Conservation (phyloP, 2,113 vertebrate genomes). For the Pholis gunnellus region DNA sequence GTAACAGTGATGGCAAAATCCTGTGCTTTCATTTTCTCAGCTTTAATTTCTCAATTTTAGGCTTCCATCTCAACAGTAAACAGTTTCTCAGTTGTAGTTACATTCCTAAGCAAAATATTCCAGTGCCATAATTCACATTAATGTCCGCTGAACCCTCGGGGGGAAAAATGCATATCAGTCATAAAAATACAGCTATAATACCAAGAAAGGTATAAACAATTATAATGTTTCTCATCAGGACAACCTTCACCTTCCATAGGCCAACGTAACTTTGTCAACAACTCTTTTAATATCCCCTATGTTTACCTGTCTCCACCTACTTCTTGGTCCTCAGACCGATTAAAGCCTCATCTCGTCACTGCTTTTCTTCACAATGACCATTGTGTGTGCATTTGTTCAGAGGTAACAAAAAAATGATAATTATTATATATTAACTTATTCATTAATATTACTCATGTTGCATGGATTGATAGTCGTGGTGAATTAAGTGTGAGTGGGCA, state of each 20-base stretch:
- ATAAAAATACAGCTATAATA: conserved; percentile 45
- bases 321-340: neutral
- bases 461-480: conserved; percentile 5
- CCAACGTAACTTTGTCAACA: conserved; percentile 4
- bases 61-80: conserved; percentile 47
- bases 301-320: neutral
- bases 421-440: conserved; percentile 1
- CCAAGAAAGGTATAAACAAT: conserved; percentile 11
- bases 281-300: neutral
- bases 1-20: neutral
- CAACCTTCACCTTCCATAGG: neutral
- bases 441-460: neutral
- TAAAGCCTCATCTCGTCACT: neutral
- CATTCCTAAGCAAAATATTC: conserved; percentile 53
- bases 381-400: conserved; percentile 27
- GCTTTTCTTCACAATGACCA: conserved; percentile 37
- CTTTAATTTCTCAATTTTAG: conserved; percentile 61
- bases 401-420: conserved; percentile 23
- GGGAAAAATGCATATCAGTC: conserved; percentile 17
- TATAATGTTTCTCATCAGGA: neutral
- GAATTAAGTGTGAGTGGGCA: conserved; percentile 6
- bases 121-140: conserved; percentile 69
- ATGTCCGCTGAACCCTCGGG: conserved; percentile 17
- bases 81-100: conserved; percentile 41
- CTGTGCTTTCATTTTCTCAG: conserved; percentile 9